These are phyloP conservation scores for Urocitellus parryii DNA, from an alignment of 2,113 vertebrate genomes.

Conservation along the genomic window DNA sequence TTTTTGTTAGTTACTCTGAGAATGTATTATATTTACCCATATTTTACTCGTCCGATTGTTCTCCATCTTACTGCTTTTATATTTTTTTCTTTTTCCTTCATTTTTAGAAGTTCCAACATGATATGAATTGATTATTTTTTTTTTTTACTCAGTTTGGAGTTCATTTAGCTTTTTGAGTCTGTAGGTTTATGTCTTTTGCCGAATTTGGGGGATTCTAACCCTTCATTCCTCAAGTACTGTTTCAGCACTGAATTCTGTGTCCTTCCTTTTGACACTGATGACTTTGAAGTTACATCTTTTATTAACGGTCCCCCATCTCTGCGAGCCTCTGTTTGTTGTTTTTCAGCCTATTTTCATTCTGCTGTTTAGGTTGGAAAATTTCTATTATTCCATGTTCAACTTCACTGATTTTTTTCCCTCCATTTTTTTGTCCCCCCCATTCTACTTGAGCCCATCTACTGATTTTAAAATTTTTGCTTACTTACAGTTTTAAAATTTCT, in stretches of 20 bases:
- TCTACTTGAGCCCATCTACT: background rate
- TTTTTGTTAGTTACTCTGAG: background rate
- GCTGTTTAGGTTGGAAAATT: background rate
- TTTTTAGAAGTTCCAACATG: background rate
- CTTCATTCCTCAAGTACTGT: background rate
- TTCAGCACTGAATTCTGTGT: background rate
- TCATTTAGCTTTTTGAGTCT: background rate
- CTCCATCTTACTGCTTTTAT: background rate
- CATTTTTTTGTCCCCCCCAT: background rate
- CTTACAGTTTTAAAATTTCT: constrained; percentile 32
- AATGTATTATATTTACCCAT: background rate
- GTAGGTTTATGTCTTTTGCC: background rate
- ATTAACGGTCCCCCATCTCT: background rate
- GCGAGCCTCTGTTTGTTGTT: background rate
- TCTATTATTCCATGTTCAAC: background rate
- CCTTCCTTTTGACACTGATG: background rate
- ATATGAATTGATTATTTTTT: background rate
- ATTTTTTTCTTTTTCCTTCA: background rate
- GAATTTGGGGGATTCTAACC: background rate
- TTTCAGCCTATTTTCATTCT: background rate
- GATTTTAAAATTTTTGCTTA: background rate
- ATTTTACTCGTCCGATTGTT: background rate
- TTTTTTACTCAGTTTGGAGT: background rate
- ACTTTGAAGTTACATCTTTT: background rate
- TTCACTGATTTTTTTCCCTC: background rate